Base-by-base conservation (phyloP, 2,113 vertebrate genomes). In the Embiotoca jacksoni region DNA sequence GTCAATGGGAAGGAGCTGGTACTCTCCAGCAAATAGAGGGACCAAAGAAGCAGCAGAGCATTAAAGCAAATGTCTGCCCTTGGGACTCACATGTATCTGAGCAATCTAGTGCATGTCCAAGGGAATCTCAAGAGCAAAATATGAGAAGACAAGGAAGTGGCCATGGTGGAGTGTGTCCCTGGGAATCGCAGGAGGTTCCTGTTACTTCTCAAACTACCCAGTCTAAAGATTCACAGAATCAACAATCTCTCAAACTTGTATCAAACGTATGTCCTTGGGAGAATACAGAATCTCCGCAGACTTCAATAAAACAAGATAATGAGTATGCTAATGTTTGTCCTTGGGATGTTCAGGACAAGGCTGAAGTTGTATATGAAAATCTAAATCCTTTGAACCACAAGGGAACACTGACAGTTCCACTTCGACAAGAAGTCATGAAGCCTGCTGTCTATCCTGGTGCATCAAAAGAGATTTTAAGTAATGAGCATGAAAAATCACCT, bases 1-100 rank as follows among this genome's bases (percentile, higher is more conserved):
- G 89, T 82, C 91, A 93, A 52, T 94, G 92, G 94, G 94, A 94
- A 3, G 82, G 62, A 53, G 16, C 70, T 37, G 71, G 72, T 68
- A 58, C 76, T 61, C 13, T 63, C 49, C 86, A 84, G 72, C 81
- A 81, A 62, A 58, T 62, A 64, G 84, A 83, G 37, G 72, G 50
- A 50, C 58, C 64, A 68, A 86, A 81, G 56, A 82, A 55, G 64
- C 78, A 86, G 23, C 75, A 86, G 47, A 92, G 78, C 69, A 62
- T 68, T 35, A 88, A 90, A 77, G 31, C 70, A 15, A 88, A 95
- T 0, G 59, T 95, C 33, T 95, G 92, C 9, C 84, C 91, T 0
- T 88, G 50, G 81, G 92, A 89, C 41, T 46, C 73, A 0, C 70
- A 80, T 16, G 54, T 52, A 33, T 32, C 81, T 7, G 84, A 80